phyloP scores from a whole-genome alignment of 2,888 invertebrate species.

The Gerris lacustris region DNA sequence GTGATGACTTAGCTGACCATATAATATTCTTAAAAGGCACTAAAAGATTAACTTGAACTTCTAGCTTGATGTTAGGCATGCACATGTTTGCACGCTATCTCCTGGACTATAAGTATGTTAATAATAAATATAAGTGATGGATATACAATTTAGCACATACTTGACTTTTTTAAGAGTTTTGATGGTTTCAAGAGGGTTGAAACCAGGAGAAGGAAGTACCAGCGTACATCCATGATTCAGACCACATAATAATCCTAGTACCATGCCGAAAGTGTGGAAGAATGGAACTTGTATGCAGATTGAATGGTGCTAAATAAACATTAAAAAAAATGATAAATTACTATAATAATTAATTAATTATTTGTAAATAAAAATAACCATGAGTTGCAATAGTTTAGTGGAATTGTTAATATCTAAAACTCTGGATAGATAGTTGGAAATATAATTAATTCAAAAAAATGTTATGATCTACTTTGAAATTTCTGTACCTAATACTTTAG shows the following conservation, averaged over 20 bases:
- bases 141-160: conserved; percentile 36
- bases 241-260: conserved; percentile 46
- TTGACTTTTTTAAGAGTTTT: conserved; percentile 53
- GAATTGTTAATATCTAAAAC: background rate
- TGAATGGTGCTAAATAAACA: conserved; percentile 28
- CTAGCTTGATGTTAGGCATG: no score
- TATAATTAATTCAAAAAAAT: no score
- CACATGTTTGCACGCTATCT: no score
- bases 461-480: no score
- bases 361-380: background rate
- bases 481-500: no score
- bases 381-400: conserved; percentile 8
- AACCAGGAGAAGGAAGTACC: conserved; percentile 48
- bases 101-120: no score
- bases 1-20: no score
- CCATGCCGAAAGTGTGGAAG: conserved; percentile 70
- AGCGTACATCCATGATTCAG: conserved; percentile 49
- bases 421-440: no score
- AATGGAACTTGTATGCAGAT: conserved; percentile 54
- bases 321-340: background rate
- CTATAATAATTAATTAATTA: background rate
- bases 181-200: conserved; percentile 50
- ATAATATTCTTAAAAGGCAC: no score
- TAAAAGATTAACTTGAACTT: no score
- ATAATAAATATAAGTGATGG: no score